phyloP scores from a whole-genome alignment of 2,113 vertebrate species.

The Ptyas mucosa region DNA sequence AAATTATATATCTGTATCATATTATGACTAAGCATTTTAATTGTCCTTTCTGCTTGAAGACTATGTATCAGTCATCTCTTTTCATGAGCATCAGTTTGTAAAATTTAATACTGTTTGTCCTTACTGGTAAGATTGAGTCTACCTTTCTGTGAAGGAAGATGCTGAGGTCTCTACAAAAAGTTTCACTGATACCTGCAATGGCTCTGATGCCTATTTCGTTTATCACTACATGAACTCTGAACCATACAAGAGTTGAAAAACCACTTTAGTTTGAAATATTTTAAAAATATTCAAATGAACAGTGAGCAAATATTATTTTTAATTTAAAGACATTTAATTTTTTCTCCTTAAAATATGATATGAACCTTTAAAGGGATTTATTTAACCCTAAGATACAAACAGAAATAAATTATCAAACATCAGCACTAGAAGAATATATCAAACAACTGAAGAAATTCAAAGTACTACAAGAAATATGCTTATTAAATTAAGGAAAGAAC shows the following conservation, averaged over 20 bases:
- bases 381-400: background rate
- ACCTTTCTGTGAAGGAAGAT: background rate
- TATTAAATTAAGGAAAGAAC: background rate
- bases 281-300: background rate
- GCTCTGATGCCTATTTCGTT: background rate
- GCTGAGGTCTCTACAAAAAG: background rate
- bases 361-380: background rate
- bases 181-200: background rate
- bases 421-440: background rate
- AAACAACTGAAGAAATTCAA: background rate
- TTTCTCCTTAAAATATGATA: background rate
- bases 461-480: background rate
- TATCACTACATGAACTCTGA: background rate
- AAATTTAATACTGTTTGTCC: background rate
- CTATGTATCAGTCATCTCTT: background rate
- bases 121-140: background rate
- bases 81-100: background rate
- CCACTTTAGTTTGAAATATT: background rate
- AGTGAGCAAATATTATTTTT: background rate
- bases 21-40: background rate
- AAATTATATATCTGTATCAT: background rate
- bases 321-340: background rate
- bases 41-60: background rate
- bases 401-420: background rate
- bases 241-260: background rate